Conservation (phyloP, 2,797 vertebrate genomes). For the Chaetophractus vellerosus region DNA sequence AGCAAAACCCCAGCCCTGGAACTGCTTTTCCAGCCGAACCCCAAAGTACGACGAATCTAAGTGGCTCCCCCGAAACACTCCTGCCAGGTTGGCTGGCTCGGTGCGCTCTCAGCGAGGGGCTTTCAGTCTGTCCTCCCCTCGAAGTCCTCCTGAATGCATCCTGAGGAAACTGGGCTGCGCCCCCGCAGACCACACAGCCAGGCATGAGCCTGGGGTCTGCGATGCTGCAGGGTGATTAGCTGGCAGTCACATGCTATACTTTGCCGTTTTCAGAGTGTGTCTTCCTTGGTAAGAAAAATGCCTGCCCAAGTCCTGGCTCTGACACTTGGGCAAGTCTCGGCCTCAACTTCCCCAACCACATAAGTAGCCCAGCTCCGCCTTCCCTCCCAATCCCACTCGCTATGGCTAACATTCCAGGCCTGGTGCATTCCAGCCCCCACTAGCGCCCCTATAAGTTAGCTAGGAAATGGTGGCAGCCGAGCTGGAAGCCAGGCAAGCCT, state of each 20-base stretch:
- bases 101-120: constrained; percentile 7
- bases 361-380: background rate
- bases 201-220: background rate
- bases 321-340: background rate
- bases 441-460: background rate
- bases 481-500: background rate
- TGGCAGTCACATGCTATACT: background rate
- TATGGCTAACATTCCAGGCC: background rate
- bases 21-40: constrained; percentile 66
- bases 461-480: background rate
- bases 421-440: background rate
- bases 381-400: background rate
- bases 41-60: constrained; percentile 19
- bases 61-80: constrained; percentile 7
- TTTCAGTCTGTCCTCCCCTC: background rate
- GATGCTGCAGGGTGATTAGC: background rate
- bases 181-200: background rate
- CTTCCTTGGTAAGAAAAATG: background rate
- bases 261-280: constrained; percentile 2
- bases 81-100: background rate
- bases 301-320: background rate
- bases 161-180: background rate
- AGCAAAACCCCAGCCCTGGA: constrained; percentile 66
- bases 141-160: constrained; percentile 24
- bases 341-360: background rate